These are phyloP conservation scores for Corapipo altera DNA, from an alignment of 2,113 vertebrate species.

Conservation along the genomic window DNA sequence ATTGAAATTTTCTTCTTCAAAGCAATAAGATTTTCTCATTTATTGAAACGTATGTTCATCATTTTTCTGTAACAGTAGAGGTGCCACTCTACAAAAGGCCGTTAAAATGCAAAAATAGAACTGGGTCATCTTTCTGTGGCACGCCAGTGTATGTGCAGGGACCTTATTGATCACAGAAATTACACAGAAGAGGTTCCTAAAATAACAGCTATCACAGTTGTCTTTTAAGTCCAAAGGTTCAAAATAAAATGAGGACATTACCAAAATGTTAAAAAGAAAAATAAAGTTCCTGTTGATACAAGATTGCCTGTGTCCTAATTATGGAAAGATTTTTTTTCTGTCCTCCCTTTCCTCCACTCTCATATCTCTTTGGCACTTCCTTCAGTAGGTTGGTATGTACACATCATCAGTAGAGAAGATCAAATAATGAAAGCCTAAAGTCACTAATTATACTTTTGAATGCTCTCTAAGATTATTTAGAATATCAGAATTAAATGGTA, in stretches of 20 bases:
- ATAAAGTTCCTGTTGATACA: not conserved
- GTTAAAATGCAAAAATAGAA: slow-evolving; percentile 45
- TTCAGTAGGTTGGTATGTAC: not conserved
- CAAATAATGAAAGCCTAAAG: not conserved
- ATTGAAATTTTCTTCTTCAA: not conserved
- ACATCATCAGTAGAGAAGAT: not conserved
- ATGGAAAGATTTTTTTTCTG: not conserved
- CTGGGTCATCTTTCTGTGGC: slow-evolving; percentile 32
- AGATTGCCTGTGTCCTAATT: not conserved
- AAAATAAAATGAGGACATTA: not conserved
- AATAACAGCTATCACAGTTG: slow-evolving; percentile 16
- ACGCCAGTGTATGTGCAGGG: not conserved
- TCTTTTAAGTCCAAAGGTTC: slow-evolving; percentile 12
- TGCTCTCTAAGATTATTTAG: not conserved
- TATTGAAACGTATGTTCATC: not conserved
- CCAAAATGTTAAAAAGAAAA: not conserved
- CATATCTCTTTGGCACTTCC: not conserved
- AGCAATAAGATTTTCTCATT: not conserved
- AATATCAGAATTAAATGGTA: not conserved
- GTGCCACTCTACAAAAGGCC: not conserved
- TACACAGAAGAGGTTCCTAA: slow-evolving; percentile 19
- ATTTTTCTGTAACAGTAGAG: not conserved
- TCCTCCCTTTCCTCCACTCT: not conserved
- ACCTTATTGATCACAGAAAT: slow-evolving; percentile 27
- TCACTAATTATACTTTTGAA: not conserved